Percentiles rank a stretch among this genome's conserved stretches.
Evolutionary conservation across 2,888 invertebrate genomes (phyloP).

Genomic region (Lithophane ornitopus): DNA sequence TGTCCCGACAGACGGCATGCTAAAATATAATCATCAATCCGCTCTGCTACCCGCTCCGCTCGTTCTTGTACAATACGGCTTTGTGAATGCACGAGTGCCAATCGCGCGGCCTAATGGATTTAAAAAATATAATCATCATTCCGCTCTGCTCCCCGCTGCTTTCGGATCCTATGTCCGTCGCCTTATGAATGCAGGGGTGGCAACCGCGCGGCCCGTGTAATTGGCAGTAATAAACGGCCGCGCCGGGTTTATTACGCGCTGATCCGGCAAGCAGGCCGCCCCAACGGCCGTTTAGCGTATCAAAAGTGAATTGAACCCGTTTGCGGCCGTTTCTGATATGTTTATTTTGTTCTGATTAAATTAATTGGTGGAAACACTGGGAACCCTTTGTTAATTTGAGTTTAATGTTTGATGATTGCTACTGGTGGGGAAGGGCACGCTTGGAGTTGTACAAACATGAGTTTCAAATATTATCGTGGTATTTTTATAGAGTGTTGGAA

Average conservation of each 20-base stretch:
- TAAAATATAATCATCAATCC: not conserved
- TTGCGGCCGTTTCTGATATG: slow-evolving; percentile 62
- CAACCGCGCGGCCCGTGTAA: slow-evolving; percentile 75
- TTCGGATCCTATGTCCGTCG: not conserved
- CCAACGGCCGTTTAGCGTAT: slow-evolving; percentile 67
- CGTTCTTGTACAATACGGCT: not conserved
- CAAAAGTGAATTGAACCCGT: slow-evolving; percentile 69
- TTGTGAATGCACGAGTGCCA: not conserved
- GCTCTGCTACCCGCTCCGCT: slow-evolving; percentile 16
- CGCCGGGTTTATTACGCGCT: slow-evolving; percentile 72
- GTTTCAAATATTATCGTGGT: not conserved
- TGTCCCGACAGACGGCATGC: no score
- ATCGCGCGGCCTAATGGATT: not conserved
- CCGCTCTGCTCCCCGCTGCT: not conserved
- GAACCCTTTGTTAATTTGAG: slow-evolving; percentile 61
- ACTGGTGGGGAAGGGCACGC: not conserved
- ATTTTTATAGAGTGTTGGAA: no score
- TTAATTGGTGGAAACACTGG: slow-evolving; percentile 61
- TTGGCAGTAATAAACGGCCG: slow-evolving; percentile 76
- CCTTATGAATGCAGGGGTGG: slow-evolving; percentile 71
- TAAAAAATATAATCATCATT: not conserved
- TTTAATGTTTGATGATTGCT: slow-evolving; percentile 57
- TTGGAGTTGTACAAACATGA: not conserved
- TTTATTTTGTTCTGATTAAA: slow-evolving; percentile 66
- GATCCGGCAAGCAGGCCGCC: slow-evolving; percentile 53